Conservation (phyloP, 2,113 vertebrate species). For the Charina bottae region DNA sequence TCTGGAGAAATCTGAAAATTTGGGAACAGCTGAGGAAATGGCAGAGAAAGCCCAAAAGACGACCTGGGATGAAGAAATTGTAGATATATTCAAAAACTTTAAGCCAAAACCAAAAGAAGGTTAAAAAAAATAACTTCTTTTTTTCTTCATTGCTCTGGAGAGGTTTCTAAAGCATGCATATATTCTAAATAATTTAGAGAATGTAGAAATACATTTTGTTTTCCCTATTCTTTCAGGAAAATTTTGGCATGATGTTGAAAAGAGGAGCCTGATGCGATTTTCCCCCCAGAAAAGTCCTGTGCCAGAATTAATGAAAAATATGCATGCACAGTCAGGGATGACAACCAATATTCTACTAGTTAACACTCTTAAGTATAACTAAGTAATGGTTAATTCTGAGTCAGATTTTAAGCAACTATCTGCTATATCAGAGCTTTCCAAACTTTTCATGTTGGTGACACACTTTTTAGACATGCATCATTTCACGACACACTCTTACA, state of each 20-base stretch:
- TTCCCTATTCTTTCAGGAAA: not conserved
- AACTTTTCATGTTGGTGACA: too few relatives aligned
- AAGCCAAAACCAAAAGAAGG: too few relatives aligned
- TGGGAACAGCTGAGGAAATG: not conserved
- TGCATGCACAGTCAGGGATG: not conserved
- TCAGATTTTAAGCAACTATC: not conserved
- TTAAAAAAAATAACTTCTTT: not conserved
- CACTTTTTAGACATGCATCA: too few relatives aligned
- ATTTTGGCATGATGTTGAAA: too few relatives aligned
- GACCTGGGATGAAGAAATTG: not conserved
- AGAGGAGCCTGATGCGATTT: too few relatives aligned
- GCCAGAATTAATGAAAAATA: not conserved
- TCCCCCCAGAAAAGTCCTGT: too few relatives aligned
- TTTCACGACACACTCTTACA: too few relatives aligned
- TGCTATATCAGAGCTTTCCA: too few relatives aligned
- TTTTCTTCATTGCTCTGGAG: not conserved
- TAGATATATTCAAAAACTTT: not conserved
- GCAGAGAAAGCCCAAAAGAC: not conserved
- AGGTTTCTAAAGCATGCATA: not conserved
- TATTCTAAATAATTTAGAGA: not conserved
- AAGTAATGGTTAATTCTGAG: not conserved
- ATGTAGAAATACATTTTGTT: not conserved
- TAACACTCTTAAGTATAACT: not conserved
- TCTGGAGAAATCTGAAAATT: not conserved
- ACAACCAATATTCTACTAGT: not conserved